Percentiles rank a stretch among this genome's conserved stretches.
Evolutionary conservation across 2,888 invertebrate species (phyloP).

Genomic region (Acheta domesticus): DNA sequence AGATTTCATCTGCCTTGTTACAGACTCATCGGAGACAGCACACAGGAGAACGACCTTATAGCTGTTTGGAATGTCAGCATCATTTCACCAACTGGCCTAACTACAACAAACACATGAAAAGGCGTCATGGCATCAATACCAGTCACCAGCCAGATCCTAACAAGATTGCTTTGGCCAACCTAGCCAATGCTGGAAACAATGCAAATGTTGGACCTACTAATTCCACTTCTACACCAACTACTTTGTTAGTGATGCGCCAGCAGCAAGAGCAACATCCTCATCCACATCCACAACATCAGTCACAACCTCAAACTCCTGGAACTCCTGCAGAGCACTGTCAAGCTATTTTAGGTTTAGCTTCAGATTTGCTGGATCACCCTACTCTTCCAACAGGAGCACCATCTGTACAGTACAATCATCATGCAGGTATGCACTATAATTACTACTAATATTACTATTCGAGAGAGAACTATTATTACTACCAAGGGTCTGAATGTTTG

Average conservation of each 20-base stretch:
- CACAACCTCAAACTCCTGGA: not conserved
- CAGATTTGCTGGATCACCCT: not conserved
- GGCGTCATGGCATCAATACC: conserved; percentile 63
- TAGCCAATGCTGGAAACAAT: conserved; percentile 23
- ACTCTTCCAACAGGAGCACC: not conserved
- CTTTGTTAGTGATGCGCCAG: not conserved
- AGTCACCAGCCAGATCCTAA: conserved; percentile 46
- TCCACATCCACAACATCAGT: not conserved
- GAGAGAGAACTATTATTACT: too few species aligned
- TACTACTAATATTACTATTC: too few species aligned
- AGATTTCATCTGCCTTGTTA: not conserved
- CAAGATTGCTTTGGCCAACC: conserved; percentile 33
- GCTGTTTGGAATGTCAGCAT: conserved; percentile 67
- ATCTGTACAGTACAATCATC: not conserved
- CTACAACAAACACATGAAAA: conserved; percentile 78
- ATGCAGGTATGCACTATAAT: not conserved
- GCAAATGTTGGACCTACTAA: not conserved
- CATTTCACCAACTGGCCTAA: conserved; percentile 80
- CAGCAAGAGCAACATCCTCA: not conserved
- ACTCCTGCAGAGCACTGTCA: not conserved
- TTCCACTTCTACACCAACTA: not conserved
- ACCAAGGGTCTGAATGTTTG: too few species aligned
- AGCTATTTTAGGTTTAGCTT: not conserved
- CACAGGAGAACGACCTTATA: conserved; percentile 66
- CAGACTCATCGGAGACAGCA: conserved; percentile 70